A percentile compares a stretch with the other conserved stretches of the same genome.
Conservation (phyloP, 1,140 invertebrate species). For the Rhysida immarginata region DNA sequence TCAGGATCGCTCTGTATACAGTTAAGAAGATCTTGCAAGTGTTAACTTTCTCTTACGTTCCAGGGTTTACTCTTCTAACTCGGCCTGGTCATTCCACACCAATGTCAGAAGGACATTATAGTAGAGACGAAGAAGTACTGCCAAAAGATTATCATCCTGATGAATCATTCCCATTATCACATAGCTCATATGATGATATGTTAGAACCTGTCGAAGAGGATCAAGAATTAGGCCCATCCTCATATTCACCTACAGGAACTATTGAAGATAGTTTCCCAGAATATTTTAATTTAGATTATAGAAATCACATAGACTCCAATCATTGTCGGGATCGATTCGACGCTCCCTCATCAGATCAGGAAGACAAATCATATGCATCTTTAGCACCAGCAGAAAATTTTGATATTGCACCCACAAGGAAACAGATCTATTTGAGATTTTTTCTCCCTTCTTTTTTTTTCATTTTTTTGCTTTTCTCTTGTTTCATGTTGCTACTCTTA, state of each 20-base stretch:
- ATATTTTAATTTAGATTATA: neutral
- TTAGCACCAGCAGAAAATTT: neutral
- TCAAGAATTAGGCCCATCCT: neutral
- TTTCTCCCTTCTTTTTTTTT: neutral
- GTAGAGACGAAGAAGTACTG: neutral
- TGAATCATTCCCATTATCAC: neutral
- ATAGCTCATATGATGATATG: neutral
- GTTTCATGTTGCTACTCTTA: slow-evolving; percentile 25
- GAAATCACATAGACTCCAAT: neutral
- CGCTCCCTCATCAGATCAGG: neutral
- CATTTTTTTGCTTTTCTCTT: slow-evolving; percentile 10
- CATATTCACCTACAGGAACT: neutral
- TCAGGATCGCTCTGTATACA: no score
- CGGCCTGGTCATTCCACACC: neutral
- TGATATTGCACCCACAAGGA: neutral
- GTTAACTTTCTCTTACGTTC: neutral
- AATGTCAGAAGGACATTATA: neutral
- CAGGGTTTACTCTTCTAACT: slow-evolving; percentile 1
- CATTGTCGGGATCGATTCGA: neutral
- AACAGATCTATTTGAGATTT: neutral
- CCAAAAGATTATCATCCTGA: neutral
- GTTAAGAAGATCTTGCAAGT: no score
- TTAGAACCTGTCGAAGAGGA: slow-evolving; percentile 3
- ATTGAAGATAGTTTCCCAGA: neutral
- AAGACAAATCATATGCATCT: neutral